Evolutionary conservation across 2,797 vertebrate species (phyloP).

Genomic region (Coregonus suidteri): DNA sequence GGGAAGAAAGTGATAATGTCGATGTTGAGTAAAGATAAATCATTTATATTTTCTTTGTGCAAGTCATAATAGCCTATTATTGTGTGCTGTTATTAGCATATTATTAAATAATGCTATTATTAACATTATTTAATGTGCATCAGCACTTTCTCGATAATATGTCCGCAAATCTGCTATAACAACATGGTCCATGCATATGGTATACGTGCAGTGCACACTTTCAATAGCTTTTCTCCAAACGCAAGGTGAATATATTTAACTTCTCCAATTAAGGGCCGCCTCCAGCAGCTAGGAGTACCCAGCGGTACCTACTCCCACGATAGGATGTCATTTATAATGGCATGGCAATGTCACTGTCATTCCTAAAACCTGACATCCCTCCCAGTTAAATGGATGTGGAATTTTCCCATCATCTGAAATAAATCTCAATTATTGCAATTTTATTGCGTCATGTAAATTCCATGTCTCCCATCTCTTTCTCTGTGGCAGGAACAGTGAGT

Average conservation of each 20-base stretch:
- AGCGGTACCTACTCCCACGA: not conserved
- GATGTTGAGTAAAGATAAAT: not conserved
- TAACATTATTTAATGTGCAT: not conserved
- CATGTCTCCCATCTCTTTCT: not conserved
- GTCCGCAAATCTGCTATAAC: not conserved
- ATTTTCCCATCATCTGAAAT: slow-evolving; percentile 3
- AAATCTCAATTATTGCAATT: not conserved
- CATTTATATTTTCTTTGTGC: not conserved
- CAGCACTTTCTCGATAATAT: not conserved
- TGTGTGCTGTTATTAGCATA: not conserved
- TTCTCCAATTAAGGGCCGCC: slow-evolving; percentile 1
- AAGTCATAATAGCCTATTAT: not conserved
- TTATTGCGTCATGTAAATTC: not conserved
- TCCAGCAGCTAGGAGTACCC: not conserved
- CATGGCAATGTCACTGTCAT: not conserved
- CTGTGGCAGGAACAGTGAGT: not conserved
- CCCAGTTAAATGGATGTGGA: slow-evolving; percentile 3
- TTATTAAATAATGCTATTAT: not conserved
- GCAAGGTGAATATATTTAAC: not conserved
- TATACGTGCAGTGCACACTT: not conserved
- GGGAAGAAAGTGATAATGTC: not conserved
- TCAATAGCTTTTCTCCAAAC: not conserved
- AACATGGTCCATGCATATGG: not conserved
- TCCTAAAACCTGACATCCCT: not conserved
- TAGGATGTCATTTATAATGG: slow-evolving; percentile 2